Evolutionary conservation across 2,113 vertebrate genomes (phyloP).

Genomic region (Tragelaphus strepsiceros): DNA sequence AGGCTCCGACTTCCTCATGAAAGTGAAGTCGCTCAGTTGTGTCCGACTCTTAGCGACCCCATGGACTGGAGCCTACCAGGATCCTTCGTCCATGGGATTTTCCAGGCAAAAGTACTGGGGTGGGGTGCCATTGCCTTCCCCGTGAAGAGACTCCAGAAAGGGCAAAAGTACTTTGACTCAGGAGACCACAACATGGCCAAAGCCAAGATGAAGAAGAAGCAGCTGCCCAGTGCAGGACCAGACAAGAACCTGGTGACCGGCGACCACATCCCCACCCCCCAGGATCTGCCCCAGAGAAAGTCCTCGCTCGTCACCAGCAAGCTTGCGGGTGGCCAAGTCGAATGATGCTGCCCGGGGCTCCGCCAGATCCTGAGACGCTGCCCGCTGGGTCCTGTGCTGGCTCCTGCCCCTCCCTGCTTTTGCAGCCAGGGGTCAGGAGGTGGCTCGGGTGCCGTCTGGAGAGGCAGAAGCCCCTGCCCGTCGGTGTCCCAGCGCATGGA

Average conservation of each 20-base stretch:
- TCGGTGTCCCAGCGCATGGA: slow-evolving; percentile 70
- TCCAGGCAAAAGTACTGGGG: no score
- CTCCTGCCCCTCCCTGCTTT: slow-evolving; percentile 68
- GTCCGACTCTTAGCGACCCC: no score
- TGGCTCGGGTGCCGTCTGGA: slow-evolving; percentile 63
- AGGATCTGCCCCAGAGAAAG: slow-evolving; percentile 96
- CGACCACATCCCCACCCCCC: slow-evolving; percentile 97
- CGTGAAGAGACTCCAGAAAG: no score
- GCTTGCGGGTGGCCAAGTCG: slow-evolving; percentile 73
- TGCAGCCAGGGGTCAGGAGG: slow-evolving; percentile 69
- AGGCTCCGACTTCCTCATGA: no score
- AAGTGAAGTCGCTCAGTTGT: no score
- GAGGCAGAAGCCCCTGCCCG: slow-evolving; percentile 70
- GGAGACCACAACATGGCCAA: slow-evolving; percentile 99
- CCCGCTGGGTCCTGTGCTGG: slow-evolving; percentile 69
- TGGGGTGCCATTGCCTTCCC: no score
- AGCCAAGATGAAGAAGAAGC: slow-evolving; percentile 99
- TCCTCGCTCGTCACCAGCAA: slow-evolving; percentile 96
- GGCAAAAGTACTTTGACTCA: no score
- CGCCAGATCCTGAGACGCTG: slow-evolving; percentile 71
- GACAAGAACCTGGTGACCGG: slow-evolving; percentile 98
- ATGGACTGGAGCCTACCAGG: no score
- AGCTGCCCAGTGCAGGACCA: slow-evolving; percentile 89
- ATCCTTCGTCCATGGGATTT: no score
- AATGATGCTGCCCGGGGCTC: slow-evolving; percentile 75